A percentile compares a stretch with the other conserved stretches of the same genome.
Evolutionary conservation across 2,888 invertebrate species (phyloP).

Genomic region (Neelides folsomi): DNA sequence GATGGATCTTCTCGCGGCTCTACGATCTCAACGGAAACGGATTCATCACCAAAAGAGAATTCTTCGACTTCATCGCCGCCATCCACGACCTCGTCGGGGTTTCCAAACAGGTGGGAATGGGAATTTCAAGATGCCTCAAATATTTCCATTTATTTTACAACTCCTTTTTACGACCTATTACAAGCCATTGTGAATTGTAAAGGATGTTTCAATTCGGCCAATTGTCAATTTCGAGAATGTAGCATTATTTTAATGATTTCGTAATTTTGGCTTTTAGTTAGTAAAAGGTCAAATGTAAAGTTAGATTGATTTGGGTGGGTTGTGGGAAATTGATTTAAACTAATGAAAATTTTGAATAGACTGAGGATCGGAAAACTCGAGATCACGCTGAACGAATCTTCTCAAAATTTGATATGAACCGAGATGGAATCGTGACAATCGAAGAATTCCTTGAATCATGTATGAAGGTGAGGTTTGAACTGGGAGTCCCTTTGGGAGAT

Average conservation of each 20-base stretch:
- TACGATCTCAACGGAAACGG: slow-evolving; percentile 96
- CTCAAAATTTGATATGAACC: slow-evolving; percentile 78
- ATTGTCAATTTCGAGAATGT: too few relatives aligned
- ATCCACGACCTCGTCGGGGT: slow-evolving; percentile 68
- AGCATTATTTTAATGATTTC: too few relatives aligned
- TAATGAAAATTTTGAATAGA: too few relatives aligned
- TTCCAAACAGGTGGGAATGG: slow-evolving; percentile 30
- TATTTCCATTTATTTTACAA: background rate
- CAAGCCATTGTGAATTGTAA: too few relatives aligned
- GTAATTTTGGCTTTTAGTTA: background rate
- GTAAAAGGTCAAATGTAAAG: background rate
- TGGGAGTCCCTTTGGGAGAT: background rate
- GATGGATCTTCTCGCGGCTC: slow-evolving; percentile 83
- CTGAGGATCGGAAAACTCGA: slow-evolving; percentile 69
- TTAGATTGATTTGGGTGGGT: background rate
- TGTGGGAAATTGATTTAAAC: too few relatives aligned
- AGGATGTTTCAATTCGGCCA: too few relatives aligned
- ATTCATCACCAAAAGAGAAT: slow-evolving; percentile 78
- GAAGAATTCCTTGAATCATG: slow-evolving; percentile 92
- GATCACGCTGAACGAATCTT: slow-evolving; percentile 81
- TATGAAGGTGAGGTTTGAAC: slow-evolving; percentile 64
- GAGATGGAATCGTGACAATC: slow-evolving; percentile 86
- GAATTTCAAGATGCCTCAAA: background rate
- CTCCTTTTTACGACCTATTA: too few relatives aligned
- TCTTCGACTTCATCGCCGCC: slow-evolving; percentile 73